These are phyloP conservation scores for Atrina japonica DNA, from an alignment of 2,888 invertebrate genomes.

Conservation along the genomic window DNA sequence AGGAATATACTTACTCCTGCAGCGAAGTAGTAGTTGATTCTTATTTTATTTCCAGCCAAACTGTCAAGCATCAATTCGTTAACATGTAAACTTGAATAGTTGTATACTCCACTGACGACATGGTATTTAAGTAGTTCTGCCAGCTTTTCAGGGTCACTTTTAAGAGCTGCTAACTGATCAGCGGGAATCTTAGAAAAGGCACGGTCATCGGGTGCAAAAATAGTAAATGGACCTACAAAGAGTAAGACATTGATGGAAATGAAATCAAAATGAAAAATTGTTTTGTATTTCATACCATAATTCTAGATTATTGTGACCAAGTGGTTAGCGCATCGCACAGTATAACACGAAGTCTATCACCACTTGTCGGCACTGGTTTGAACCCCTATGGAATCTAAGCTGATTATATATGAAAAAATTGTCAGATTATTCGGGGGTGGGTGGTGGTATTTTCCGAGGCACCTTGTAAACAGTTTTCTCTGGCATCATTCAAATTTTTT, in stretches of 20 bases:
- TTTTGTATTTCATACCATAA: background rate
- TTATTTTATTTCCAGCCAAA: constrained; percentile 49
- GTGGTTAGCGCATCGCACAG: too few species aligned
- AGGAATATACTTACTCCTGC: constrained; percentile 36
- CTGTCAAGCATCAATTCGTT: constrained; percentile 58
- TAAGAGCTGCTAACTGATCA: constrained; percentile 33
- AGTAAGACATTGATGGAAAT: too few species aligned
- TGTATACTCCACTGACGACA: constrained; percentile 53
- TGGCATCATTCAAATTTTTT: too few species aligned
- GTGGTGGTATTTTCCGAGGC: too few species aligned
- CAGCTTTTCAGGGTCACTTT: constrained; percentile 45
- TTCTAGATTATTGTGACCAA: too few species aligned
- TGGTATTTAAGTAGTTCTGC: constrained; percentile 59
- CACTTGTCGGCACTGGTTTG: too few species aligned
- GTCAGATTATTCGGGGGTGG: too few species aligned
- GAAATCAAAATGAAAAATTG: background rate
- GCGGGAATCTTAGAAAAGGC: constrained; percentile 38
- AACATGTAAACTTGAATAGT: constrained; percentile 43
- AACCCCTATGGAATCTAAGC: too few species aligned
- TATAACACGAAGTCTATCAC: too few species aligned
- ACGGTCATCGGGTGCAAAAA: constrained; percentile 51
- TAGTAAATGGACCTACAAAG: constrained; percentile 59
- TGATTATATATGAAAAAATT: too few species aligned
- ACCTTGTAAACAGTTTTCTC: too few species aligned
- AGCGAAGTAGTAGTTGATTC: constrained; percentile 59